Evolutionary conservation across 2,113 vertebrate genomes (phyloP), one percentile per base, ranked within the genome.

Genomic region (Theristicus caerulescens): DNA sequence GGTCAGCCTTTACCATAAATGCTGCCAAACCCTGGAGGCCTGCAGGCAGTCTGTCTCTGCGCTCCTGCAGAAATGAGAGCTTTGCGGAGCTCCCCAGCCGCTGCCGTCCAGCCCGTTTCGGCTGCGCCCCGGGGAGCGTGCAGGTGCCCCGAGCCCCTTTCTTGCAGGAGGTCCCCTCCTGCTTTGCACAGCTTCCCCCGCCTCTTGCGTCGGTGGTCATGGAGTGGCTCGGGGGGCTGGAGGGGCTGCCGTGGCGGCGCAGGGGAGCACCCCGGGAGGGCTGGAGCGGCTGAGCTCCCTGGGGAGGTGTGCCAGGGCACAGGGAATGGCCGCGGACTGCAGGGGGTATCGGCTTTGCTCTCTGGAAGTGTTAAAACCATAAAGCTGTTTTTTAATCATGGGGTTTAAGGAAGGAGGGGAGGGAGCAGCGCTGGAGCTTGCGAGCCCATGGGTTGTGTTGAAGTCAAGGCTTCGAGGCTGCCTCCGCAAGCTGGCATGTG

Each of bases 401-500:
- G 61, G 46, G 46, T 44, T 67, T 67, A 29, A 46, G 34, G 62
- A 44, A 61, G 54, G 34, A 34, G 54, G 52, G 61, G 70, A 51
- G 20, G 69, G 59, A 66, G 36, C 32, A 7, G 31, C 1, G 2
- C 51, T 31, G 31, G 26, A 42, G 51, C 51, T 65, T 5, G 19
- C 0, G 3, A 47, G 47, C 18, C 22, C 0, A 0, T 1, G 6
- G 42, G 11, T 42, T 58, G 59, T 0, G 2, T 16, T 6, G 14
- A 49, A 36, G 61, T 52, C 26, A 13, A 24, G 70, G 44, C 22
- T 52, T 10, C 0, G 32, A 51, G 54, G 69, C 69, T 59, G 44
- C 61, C 49, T 54, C 8, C 1, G 1, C 47, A 11, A 32, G 21
- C 21, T 40, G 74, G 74, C 3, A 0, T 4, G 17, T 9, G 26